A percentile compares a stretch with the other conserved stretches of the same genome.
Evolutionary conservation across 1,140 invertebrate genomes (phyloP).

Genomic region (Platorchestia sp.): DNA sequence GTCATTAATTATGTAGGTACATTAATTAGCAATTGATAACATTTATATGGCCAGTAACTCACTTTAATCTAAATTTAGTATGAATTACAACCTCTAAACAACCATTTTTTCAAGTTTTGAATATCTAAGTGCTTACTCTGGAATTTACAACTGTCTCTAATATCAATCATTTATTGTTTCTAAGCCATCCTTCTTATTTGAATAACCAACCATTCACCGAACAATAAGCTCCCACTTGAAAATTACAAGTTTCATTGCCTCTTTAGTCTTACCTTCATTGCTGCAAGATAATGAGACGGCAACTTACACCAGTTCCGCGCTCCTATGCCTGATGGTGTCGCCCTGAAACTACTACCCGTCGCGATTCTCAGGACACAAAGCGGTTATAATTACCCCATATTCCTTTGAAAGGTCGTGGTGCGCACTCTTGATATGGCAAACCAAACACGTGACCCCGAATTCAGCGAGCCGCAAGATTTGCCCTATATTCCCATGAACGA

Average conservation of each 20-base stretch:
- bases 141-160: neutral
- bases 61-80: too few species aligned
- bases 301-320: neutral
- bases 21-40: too few species aligned
- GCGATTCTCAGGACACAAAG: too few species aligned
- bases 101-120: too few species aligned
- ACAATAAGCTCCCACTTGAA: neutral
- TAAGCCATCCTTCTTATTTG: neutral
- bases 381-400: too few species aligned
- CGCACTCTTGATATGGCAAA: neutral
- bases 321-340: neutral
- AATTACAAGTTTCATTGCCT: neutral
- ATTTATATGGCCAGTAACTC: too few species aligned
- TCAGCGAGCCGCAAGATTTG: neutral
- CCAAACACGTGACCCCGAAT: neutral
- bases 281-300: neutral
- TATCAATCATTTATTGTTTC: neutral
- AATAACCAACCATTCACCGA: neutral
- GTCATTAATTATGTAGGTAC: too few species aligned
- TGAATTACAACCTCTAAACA: too few species aligned
- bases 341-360: neutral
- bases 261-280: neutral
- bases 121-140: neutral
- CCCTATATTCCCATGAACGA: neutral
- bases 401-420: neutral